Evolutionary conservation across 2,797 vertebrate species (phyloP).

Genomic region (Cephalopachus bancanus): DNA sequence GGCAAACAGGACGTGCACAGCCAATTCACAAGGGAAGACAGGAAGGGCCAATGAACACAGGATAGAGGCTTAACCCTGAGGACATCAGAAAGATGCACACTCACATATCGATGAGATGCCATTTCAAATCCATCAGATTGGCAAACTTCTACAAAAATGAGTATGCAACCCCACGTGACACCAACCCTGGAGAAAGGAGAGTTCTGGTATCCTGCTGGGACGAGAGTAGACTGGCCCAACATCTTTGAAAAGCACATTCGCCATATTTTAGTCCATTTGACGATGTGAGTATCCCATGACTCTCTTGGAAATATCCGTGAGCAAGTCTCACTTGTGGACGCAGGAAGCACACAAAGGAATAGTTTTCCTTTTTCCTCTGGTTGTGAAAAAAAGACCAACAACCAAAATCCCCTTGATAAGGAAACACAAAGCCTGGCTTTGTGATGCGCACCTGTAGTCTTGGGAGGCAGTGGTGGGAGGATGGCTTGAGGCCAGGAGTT

Average conservation of each 20-base stretch:
- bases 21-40: not conserved
- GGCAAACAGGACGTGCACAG: not conserved
- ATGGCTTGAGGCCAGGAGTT: no score
- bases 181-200: not conserved
- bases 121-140: not conserved
- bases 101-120: not conserved
- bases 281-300: no score
- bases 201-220: not conserved
- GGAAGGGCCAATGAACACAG: not conserved
- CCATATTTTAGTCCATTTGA: not conserved
- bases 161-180: not conserved
- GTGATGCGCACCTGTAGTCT: no score
- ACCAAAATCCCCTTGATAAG: not conserved
- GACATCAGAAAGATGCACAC: constrained; percentile 1
- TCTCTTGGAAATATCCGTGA: not conserved
- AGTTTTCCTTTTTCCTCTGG: not conserved
- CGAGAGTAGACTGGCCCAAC: not conserved
- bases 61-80: not conserved
- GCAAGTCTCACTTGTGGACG: not conserved
- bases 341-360: not conserved
- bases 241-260: not conserved
- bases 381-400: not conserved
- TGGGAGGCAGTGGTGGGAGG: no score
- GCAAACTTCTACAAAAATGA: not conserved
- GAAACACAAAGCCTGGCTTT: not conserved